Evolutionary conservation across 2,888 invertebrate species (phyloP), one percentile per base, ranked within the genome.

Genomic region (Linnaemya tessellans): DNA sequence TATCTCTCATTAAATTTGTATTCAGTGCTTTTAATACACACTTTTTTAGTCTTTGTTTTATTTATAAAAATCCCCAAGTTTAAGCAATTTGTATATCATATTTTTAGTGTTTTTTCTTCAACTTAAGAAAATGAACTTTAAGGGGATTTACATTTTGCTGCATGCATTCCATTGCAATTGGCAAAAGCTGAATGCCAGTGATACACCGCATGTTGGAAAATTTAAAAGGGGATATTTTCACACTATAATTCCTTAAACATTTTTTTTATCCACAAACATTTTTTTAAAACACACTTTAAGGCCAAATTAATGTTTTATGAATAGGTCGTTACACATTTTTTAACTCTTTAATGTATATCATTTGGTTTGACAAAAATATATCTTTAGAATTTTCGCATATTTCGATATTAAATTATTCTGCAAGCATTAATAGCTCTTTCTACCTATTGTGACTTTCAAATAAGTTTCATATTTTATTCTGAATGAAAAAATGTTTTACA

Each of bases 131-230:
- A 35, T 43, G 20, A 20, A 43, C 43, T 65, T n/a, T 43, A 20
- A 35, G 79, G 79, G 79, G 71, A 79, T 35, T 71, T 70, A 70
- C 79, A 80, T 41, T 77, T 65, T 22, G 60, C 10, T 35, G 60
- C 3, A 46, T 15, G 30, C 9, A 60, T 15, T 13, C 8, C 9
- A 13, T 0, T 38, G 20, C 22, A 62, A 73, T 35, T 10, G 20
- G 10, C 20, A n/a, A 62, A 10, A 22, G 13, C 20, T 20, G 9
- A 20, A 73, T 15, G 15, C 5, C 22, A 38, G 38, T 8, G 30
- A 10, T 25, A 25, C 30, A 41, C 35, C 15, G 5, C 15, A 0
- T 41, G 9, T 64, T 41, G 1, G 13, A 30, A 46, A 22, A 8
- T 41, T 7, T 20, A 10, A 51, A 51, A 20, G 51, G 20, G 51